Percentiles rank a stretch among this genome's conserved stretches.
These are phyloP conservation scores for Chrysocyon brachyurus DNA, from an alignment of 2,797 vertebrate genomes.

Conservation along the genomic window DNA sequence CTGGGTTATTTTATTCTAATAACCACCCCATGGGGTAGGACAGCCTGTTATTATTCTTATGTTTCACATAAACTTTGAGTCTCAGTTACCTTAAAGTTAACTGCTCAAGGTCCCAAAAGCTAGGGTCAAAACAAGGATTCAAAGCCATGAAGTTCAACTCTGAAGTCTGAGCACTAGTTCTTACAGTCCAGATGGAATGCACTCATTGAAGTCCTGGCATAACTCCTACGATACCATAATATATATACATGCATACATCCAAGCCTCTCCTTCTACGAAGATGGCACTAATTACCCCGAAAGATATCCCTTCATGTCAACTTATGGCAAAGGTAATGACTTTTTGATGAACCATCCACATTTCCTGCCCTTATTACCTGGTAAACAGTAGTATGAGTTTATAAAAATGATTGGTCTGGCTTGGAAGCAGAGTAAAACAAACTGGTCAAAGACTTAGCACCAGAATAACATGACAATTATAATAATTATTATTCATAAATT, in stretches of 20 bases:
- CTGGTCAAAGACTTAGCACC: not conserved
- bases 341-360: conserved; percentile 44
- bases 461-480: conserved; percentile 12
- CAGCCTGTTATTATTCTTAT: conserved; percentile 34
- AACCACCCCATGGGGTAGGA: not conserved
- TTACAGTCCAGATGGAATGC: not conserved
- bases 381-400: conserved; percentile 50
- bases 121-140: conserved; percentile 30
- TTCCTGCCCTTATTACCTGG: conserved; percentile 35
- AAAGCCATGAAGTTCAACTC: conserved; percentile 47
- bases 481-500: not conserved
- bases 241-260: not conserved
- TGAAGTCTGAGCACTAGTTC: conserved; percentile 13
- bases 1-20: conserved; percentile 41
- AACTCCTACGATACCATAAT: conserved; percentile 20
- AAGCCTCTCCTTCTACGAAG: not conserved
- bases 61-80: conserved; percentile 58
- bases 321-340: conserved; percentile 56
- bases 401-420: conserved; percentile 52
- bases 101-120: conserved; percentile 46
- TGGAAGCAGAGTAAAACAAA: conserved; percentile 58
- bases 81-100: conserved; percentile 30
- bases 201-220: not conserved
- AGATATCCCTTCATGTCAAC: conserved; percentile 6
- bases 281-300: not conserved